phyloP scores from a whole-genome alignment of 2,797 vertebrate genomes.

The Anas bahamensis region DNA sequence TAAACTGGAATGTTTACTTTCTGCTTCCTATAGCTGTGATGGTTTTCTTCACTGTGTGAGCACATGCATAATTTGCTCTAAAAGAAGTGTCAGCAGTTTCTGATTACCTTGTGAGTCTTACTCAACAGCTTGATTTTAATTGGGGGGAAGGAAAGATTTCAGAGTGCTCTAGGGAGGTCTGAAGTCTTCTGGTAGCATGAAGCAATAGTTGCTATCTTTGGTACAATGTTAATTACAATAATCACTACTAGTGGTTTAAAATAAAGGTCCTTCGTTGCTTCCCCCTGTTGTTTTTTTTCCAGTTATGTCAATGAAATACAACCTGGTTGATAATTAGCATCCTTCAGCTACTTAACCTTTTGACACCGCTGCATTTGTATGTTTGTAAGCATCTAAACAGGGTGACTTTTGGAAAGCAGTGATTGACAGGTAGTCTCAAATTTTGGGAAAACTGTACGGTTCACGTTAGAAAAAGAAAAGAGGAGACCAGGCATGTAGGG shows the following conservation, averaged over 20 bases:
- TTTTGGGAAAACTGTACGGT: background rate
- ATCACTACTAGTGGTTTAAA: conserved; percentile 38
- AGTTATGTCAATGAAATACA: conserved; percentile 6
- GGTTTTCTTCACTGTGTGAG: conserved; percentile 60
- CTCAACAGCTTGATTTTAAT: conserved; percentile 68
- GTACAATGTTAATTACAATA: conserved; percentile 39
- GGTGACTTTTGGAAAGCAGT: background rate
- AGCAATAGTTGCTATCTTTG: conserved; percentile 54
- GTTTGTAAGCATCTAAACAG: background rate
- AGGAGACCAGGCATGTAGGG: background rate
- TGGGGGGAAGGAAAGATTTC: conserved; percentile 57
- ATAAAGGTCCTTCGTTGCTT: conserved; percentile 35
- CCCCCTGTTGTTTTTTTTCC: background rate
- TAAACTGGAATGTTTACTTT: conserved; percentile 64
- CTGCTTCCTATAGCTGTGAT: conserved; percentile 46
- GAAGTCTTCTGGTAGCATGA: conserved; percentile 25
- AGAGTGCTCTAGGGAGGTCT: conserved; percentile 36
- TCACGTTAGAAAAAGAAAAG: background rate
- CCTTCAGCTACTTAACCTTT: background rate
- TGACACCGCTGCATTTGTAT: background rate
- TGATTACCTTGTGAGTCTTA: conserved; percentile 55
- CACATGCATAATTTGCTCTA: conserved; percentile 50
- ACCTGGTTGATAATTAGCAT: conserved; percentile 10
- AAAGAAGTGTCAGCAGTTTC: conserved; percentile 67
- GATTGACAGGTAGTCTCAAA: background rate